Conservation (phyloP, 1,140 invertebrate species). For the Plectus sambesii region DNA sequence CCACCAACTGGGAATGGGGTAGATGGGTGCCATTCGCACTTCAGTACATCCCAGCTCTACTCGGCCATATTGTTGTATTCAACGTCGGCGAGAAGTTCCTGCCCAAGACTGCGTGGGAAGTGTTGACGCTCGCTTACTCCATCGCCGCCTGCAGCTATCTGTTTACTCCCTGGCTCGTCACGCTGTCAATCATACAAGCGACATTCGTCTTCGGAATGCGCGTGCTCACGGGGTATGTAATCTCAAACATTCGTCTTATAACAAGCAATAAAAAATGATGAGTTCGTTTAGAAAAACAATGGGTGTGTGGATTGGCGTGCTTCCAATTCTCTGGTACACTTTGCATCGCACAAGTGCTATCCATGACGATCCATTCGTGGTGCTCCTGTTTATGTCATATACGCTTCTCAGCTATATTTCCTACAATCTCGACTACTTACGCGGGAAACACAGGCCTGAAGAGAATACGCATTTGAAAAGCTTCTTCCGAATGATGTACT, state of each 20-base stretch:
- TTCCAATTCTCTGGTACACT: conserved; percentile 38
- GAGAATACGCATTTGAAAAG: conserved; percentile 18
- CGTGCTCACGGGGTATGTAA: conserved; percentile 20
- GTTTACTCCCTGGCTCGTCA: conserved; percentile 35
- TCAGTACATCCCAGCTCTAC: conserved; percentile 27
- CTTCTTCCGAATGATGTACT: conserved; percentile 32
- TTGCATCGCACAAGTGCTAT: conserved; percentile 36
- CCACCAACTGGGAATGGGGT: conserved; percentile 43
- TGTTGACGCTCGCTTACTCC: conserved; percentile 27
- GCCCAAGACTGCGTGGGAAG: conserved; percentile 19
- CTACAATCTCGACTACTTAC: conserved; percentile 35
- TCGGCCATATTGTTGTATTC: conserved; percentile 34
- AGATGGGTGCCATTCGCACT: conserved; percentile 38
- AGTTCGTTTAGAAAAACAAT: conserved; percentile 24
- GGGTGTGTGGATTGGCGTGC: conserved; percentile 36
- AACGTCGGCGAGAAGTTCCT: conserved; percentile 28
- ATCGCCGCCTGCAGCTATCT: conserved; percentile 23
- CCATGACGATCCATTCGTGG: conserved; percentile 34
- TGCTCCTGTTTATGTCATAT: conserved; percentile 44
- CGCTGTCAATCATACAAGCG: conserved; percentile 33
- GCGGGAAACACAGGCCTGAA: conserved; percentile 21
- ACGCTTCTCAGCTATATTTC: conserved; percentile 38
- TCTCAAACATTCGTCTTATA: conserved; percentile 16
- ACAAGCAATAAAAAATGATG: conserved; percentile 6
- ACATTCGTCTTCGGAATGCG: conserved; percentile 33